phyloP scores from a whole-genome alignment of 2,888 invertebrate species.

The Drosophila histrio region DNA sequence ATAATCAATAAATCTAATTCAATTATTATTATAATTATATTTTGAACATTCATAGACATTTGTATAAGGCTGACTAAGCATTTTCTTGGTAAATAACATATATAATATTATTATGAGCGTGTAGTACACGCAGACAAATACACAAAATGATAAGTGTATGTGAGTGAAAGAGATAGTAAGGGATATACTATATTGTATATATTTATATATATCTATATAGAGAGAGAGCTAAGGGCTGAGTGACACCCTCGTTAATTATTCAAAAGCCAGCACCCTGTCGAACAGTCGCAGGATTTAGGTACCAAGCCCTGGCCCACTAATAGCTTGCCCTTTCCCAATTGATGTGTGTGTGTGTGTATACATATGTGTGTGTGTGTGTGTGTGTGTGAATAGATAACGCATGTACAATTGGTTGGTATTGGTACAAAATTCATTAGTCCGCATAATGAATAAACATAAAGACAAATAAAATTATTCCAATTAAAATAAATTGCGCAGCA shows the following conservation, averaged over 20 bases:
- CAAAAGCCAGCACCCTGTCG: conserved; percentile 72
- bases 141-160: no score
- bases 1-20: conserved; percentile 81
- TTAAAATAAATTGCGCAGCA: conserved; percentile 81
- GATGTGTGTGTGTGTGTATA: conserved; percentile 4
- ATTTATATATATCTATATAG: conserved; percentile 6
- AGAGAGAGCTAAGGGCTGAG: conserved; percentile 52
- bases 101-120: conserved; percentile 78
- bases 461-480: conserved; percentile 82
- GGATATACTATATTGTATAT: not conserved
- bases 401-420: conserved; percentile 58
- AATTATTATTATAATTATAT: conserved; percentile 81
- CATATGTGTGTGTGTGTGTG: conserved; percentile 10
- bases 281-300: conserved; percentile 54
- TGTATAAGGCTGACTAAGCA: conserved; percentile 80
- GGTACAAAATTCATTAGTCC: conserved; percentile 77
- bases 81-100: conserved; percentile 80
- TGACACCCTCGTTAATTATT: conserved; percentile 78
- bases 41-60: conserved; percentile 81
- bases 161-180: not conserved
- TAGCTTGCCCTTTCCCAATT: conserved; percentile 37
- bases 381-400: conserved; percentile 61
- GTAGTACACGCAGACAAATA: conserved; percentile 38
- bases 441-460: conserved; percentile 81
- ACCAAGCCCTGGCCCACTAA: conserved; percentile 53